A percentile compares a stretch with the other conserved stretches of the same genome.
phyloP scores from a whole-genome alignment of 2,113 vertebrate genomes.

The Gulo gulo region DNA sequence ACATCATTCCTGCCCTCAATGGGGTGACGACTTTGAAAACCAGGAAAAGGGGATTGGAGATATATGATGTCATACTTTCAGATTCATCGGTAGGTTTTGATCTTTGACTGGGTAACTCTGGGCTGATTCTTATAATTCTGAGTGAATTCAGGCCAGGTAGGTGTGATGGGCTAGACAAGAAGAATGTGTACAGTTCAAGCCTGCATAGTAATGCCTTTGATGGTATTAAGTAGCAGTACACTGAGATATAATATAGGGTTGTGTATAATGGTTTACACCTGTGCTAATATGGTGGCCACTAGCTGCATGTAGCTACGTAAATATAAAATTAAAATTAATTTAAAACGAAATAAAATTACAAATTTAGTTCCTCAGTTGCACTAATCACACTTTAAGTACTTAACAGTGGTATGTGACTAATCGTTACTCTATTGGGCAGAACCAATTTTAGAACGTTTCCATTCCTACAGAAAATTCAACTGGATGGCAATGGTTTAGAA shows the following conservation, averaged over 20 bases:
- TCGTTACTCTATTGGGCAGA: not conserved
- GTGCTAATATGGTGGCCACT: not conserved
- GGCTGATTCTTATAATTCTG: not conserved
- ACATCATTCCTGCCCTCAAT: not conserved
- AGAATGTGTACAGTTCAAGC: not conserved
- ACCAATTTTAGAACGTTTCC: conserved; percentile 9
- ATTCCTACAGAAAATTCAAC: conserved; percentile 23
- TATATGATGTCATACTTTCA: not conserved
- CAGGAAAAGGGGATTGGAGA: not conserved
- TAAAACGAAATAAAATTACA: not conserved
- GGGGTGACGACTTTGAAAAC: not conserved
- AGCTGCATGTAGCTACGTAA: not conserved
- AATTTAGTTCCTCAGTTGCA: not conserved
- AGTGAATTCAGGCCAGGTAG: not conserved
- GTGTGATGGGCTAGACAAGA: not conserved
- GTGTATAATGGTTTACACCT: not conserved
- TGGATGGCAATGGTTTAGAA: not conserved
- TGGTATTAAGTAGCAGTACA: not conserved
- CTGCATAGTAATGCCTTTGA: not conserved
- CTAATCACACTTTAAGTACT: not conserved
- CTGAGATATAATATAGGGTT: not conserved
- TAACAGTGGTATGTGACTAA: not conserved
- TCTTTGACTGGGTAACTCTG: not conserved
- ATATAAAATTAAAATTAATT: conserved; percentile 5
- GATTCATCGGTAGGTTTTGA: not conserved